phyloP scores from a whole-genome alignment of 2,797 vertebrate species.

The Gorsachius magnificus region DNA sequence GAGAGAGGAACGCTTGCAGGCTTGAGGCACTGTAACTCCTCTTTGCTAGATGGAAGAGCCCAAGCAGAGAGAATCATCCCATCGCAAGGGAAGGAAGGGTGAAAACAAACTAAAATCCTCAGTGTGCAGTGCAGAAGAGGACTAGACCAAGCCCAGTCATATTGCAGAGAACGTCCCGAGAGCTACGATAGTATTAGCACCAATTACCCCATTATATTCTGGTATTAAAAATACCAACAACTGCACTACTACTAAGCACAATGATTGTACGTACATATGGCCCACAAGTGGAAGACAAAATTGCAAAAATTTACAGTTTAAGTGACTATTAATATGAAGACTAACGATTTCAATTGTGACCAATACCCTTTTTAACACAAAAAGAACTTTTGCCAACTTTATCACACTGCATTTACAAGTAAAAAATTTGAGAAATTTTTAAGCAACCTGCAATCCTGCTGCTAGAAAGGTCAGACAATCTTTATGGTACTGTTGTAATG shows the following conservation, averaged over 20 bases:
- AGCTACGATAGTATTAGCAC: neutral
- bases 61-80: neutral
- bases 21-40: neutral
- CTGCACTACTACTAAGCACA: neutral
- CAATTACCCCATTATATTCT: neutral
- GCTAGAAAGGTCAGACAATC: constrained; percentile 27
- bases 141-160: neutral
- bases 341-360: neutral
- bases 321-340: neutral
- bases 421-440: neutral
- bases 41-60: neutral
- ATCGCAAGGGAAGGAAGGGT: neutral
- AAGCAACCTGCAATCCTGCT: neutral
- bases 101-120: neutral
- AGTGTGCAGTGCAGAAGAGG: neutral
- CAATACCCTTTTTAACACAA: neutral
- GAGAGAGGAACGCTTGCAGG: neutral
- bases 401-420: neutral
- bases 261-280: neutral
- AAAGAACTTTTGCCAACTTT: neutral
- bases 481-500: neutral
- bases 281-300: neutral
- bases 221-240: neutral
- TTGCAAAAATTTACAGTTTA: neutral
- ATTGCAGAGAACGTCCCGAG: neutral